phyloP scores from a whole-genome alignment of 2,888 invertebrate genomes.

The Agrochola lota region DNA sequence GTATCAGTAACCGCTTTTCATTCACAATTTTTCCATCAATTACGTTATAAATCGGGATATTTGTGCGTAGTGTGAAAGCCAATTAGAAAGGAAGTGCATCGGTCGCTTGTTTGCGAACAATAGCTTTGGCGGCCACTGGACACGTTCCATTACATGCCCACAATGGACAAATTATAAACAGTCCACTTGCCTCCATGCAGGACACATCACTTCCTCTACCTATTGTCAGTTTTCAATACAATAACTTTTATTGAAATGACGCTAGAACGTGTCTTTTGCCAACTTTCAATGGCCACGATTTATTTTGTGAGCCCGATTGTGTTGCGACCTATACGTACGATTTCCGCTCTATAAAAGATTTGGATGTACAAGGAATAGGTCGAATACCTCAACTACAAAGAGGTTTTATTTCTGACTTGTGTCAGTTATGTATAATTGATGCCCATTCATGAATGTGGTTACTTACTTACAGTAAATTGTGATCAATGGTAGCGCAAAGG shows the following conservation, averaged over 20 bases:
- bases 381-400: conserved; percentile 77
- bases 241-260: conserved; percentile 90
- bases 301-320: conserved; percentile 86
- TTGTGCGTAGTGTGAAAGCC: conserved; percentile 81
- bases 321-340: conserved; percentile 81
- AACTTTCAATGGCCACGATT: conserved; percentile 82
- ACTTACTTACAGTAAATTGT: conserved; percentile 75
- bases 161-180: conserved; percentile 90
- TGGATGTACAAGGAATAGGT: conserved; percentile 79
- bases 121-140: conserved; percentile 75
- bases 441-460: conserved; percentile 69
- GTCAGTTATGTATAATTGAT: conserved; percentile 74
- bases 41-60: conserved; percentile 67
- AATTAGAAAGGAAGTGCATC: conserved; percentile 84
- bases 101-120: conserved; percentile 80
- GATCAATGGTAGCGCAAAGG: conserved; percentile 70
- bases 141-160: conserved; percentile 84
- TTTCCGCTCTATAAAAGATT: conserved; percentile 86
- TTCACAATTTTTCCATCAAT: conserved; percentile 61
- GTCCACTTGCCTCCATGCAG: conserved; percentile 89
- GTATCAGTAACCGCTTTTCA: conserved; percentile 58
- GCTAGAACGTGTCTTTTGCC: conserved; percentile 84
- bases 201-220: conserved; percentile 88
- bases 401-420: conserved; percentile 80
- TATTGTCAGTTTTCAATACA: conserved; percentile 89